Base-by-base conservation (phyloP, 2,888 invertebrate species). In the Lasioglossum malachurum region DNA sequence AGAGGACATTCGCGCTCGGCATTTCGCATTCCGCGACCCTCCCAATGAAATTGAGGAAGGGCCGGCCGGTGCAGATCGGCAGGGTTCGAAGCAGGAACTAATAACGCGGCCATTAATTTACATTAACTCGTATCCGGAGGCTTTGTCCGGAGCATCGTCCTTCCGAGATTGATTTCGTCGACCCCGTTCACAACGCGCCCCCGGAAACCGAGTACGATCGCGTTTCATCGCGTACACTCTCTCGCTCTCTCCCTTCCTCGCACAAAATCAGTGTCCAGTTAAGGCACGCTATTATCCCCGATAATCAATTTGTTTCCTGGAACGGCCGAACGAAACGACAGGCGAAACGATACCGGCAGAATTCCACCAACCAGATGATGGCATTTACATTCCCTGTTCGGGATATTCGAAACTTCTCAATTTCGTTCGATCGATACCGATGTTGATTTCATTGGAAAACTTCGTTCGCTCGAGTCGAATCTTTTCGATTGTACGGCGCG, bases 121-220 rank as follows among this genome's bases (percentile, higher is more conserved):
- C 64, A 83, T 83, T 83, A 83, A 73, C 71, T 44, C 44, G 69
- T 75, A 80, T 71, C 80, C 74, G 71, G 71, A 41, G 41, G 67
- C 67, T 83, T 83, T 80, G 69, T 75, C 16, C 74, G 23, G 44
- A n/a, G 53, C 79, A 53, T 49, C 74, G 82, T 19, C 74, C 73
- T 44, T 75, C 46, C 12, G 53, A 82, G 82, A 82, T 82, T 82
- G 79, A 81, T 72, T 81, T 81, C 49, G 49, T 81, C 76, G 81
- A 75, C 71, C 57, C 57, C 46, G 16, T 80, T 83, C 74, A 10
- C 19, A 35, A 64, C 67, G 31, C 53, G 35, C 38, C 10, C 49
- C 8, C 67, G n/a, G 8, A 7, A 49, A 64, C 69, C 41, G 41
- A 80, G 14, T 67, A 23, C 67, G 67, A 67, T 67, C 19, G 35